These are phyloP conservation scores for Drosophila colorata DNA, from an alignment of 2,888 invertebrate species.

Conservation along the genomic window DNA sequence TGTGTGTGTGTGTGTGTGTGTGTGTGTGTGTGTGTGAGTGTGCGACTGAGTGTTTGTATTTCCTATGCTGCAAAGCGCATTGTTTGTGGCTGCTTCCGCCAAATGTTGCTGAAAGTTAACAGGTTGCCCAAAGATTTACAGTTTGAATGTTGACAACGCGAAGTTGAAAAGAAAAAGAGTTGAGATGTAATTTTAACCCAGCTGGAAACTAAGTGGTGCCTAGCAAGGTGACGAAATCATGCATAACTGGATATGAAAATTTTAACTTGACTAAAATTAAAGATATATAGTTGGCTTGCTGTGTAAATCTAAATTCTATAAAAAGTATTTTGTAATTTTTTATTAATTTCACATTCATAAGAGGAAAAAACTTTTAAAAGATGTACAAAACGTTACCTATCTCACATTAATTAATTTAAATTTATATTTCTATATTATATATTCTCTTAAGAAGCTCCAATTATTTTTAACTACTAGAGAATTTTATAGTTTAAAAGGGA, in stretches of 20 bases:
- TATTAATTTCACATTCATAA: no score
- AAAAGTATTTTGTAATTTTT: no score
- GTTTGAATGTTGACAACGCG: conserved; percentile 4
- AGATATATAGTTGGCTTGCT: no score
- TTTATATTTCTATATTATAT: no score
- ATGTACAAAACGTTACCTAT: no score
- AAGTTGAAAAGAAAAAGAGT: neutral
- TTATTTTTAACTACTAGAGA: no score
- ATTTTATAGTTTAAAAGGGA: neutral
- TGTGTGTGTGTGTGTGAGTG: neutral
- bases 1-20: neutral
- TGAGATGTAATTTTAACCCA: neutral
- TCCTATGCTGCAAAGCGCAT: conserved; percentile 6
- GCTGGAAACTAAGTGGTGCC: neutral
- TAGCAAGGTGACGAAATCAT: neutral
- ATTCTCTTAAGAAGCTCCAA: no score
- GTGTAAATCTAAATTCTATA: no score
- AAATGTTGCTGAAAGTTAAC: conserved; percentile 56
- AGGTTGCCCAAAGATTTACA: conserved; percentile 50
- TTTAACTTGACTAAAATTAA: neutral
- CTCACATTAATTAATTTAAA: no score
- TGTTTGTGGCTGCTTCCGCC: conserved; percentile 18
- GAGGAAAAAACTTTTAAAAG: no score
- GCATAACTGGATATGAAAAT: neutral
- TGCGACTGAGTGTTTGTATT: conserved; percentile 6